A percentile compares a stretch with the other conserved stretches of the same genome.
phyloP scores from a whole-genome alignment of 2,888 invertebrate species.

The Mythimna lalbum region DNA sequence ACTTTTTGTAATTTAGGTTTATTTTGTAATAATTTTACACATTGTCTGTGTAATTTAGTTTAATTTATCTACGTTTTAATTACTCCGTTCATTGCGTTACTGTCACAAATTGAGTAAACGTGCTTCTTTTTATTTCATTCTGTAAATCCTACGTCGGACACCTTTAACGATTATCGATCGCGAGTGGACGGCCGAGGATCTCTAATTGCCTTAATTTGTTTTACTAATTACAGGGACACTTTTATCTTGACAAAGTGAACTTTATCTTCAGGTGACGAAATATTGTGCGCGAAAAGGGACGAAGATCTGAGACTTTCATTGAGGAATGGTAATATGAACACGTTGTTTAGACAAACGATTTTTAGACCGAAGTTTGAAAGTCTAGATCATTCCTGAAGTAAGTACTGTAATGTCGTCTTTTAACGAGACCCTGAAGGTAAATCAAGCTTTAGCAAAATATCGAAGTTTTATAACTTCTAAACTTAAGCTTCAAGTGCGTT shows the following conservation, averaged over 20 bases:
- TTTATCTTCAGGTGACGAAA: constrained; percentile 60
- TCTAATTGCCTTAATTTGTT: constrained; percentile 76
- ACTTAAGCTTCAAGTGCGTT: background rate
- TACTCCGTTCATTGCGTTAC: constrained; percentile 13
- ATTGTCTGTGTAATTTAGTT: constrained; percentile 26
- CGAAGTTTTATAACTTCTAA: constrained; percentile 10
- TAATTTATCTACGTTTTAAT: constrained; percentile 18
- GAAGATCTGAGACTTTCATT: constrained; percentile 26
- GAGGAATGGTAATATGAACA: constrained; percentile 14
- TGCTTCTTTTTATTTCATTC: background rate
- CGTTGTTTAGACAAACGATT: constrained; percentile 13
- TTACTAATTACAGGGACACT: constrained; percentile 74
- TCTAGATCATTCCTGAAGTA: constrained; percentile 7
- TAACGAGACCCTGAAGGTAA: background rate
- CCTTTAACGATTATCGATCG: constrained; percentile 57
- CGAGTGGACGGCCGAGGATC: constrained; percentile 53
- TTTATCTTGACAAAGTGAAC: constrained; percentile 53
- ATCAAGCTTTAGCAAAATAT: constrained; percentile 24
- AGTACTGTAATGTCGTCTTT: background rate
- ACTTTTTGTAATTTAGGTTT: constrained; percentile 10
- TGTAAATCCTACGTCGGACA: constrained; percentile 18
- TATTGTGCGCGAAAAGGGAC: constrained; percentile 42
- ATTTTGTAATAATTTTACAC: constrained; percentile 10
- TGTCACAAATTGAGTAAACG: background rate
- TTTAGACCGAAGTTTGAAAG: constrained; percentile 15